phyloP scores from a whole-genome alignment of 2,113 vertebrate genomes.

The Tragulus kanchil region DNA sequence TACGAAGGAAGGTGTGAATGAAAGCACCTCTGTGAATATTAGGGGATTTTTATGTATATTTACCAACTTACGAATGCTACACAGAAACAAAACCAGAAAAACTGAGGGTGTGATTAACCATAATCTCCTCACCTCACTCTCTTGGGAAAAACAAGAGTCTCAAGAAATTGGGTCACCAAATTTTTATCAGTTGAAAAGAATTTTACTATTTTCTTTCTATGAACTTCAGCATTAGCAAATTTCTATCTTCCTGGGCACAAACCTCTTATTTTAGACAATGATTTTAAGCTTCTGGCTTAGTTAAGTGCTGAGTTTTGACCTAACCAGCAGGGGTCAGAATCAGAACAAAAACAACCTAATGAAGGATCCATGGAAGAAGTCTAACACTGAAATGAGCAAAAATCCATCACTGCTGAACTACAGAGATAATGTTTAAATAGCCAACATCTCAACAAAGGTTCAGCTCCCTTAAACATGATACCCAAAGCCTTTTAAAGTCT shows the following conservation, averaged over 20 bases:
- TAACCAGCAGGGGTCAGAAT: slow-evolving; percentile 85
- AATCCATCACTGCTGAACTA: not conserved
- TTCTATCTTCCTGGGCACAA: slow-evolving; percentile 21
- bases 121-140: no score
- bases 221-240: not conserved
- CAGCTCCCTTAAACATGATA: not conserved
- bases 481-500: not conserved
- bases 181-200: slow-evolving; percentile 19
- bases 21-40: not conserved
- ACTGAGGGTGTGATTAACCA: no score
- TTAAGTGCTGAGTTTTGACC: slow-evolving; percentile 76
- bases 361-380: not conserved
- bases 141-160: not conserved
- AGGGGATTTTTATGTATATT: not conserved
- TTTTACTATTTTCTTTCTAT: slow-evolving; percentile 31
- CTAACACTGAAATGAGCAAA: not conserved
- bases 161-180: not conserved
- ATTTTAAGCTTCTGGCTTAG: slow-evolving; percentile 32
- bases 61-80: not conserved
- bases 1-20: not conserved
- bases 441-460: not conserved
- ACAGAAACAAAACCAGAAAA: not conserved
- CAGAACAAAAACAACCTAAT: slow-evolving; percentile 73
- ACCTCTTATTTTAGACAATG: not conserved
- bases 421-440: not conserved